Evolutionary conservation across 2,113 vertebrate species (phyloP), one percentile per base, ranked within the genome.

Genomic region (Corapipo altera): DNA sequence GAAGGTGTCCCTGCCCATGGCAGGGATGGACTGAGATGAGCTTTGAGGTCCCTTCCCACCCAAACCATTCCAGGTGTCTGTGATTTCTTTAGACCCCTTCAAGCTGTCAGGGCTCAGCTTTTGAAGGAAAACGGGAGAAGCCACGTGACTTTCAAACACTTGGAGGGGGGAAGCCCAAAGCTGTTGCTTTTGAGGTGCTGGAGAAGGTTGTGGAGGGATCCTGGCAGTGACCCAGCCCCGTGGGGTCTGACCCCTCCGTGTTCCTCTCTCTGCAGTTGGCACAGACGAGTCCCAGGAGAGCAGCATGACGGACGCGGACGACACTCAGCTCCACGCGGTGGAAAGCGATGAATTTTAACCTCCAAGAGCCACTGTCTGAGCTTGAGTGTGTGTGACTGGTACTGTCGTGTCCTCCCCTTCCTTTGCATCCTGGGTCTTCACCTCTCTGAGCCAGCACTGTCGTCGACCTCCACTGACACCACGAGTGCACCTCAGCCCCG

Each of bases 281-380:
- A 98, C 98, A 62, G 99, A 99, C 6, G 99, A 99, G 82, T 99
- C 98, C 75, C 98, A 99, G 85, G 99, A 99, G 97, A 99, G 99
- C 98, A 99, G 99, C 97, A 99, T 99, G 99, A 99, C 99, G 3
- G 99, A 99, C 28, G 99, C 99, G 1, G 99, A 99, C 1, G 99
- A 99, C 98, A 99, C 99, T 8, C 99, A 99, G 89, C 98, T 99
- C 79, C 99, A 99, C 81, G 99, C 99, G 7, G 99, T 99, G 16
- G 99, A 99, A 95, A 99, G 99, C 7, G 99, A 99, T 54, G 99
- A 99, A 93, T 99, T 99, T 97, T 99, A 99, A 98, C 98, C 97
- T 94, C 94, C 89, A 70, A 69, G 94, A 97, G 95, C 97, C 97
- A 97, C 70, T 97, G 67, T 90, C 96, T 96, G 95, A 97, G 96